Conservation (phyloP, 2,888 invertebrate species). For the Congeria kusceri region DNA sequence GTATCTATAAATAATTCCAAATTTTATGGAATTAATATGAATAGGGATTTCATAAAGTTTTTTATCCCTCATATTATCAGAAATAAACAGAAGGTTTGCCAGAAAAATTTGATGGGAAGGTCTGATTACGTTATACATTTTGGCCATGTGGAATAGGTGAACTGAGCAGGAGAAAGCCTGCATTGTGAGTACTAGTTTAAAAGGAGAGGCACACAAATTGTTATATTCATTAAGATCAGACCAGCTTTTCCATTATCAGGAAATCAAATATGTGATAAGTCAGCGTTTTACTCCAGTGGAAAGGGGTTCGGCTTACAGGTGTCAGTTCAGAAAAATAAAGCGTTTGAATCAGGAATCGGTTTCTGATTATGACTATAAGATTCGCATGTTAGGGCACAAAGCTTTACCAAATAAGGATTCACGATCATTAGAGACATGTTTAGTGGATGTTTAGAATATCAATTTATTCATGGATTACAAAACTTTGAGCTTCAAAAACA, state of each 20-base stretch:
- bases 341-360: background rate
- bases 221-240: background rate
- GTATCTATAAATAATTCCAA: too few relatives aligned
- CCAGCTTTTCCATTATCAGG: background rate
- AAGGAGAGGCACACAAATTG: slow-evolving; percentile 14
- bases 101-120: slow-evolving; percentile 22
- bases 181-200: slow-evolving; percentile 6
- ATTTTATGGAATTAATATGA: too few relatives aligned
- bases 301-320: background rate
- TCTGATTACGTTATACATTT: slow-evolving; percentile 26
- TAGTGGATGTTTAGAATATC: too few relatives aligned
- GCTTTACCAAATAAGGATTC: background rate
- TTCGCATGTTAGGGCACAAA: background rate
- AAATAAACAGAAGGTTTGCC: slow-evolving; percentile 3
- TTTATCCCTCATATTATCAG: too few relatives aligned
- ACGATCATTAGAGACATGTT: background rate
- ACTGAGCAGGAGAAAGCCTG: slow-evolving; percentile 7
- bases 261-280: background rate
- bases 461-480: slow-evolving; percentile 20
- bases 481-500: slow-evolving; percentile 18
- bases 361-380: background rate
- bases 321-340: background rate
- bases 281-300: background rate
- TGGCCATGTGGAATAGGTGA: slow-evolving; percentile 25
- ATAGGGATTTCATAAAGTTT: too few relatives aligned